Percentiles rank a stretch among this genome's conserved stretches.
phyloP scores from a whole-genome alignment of 1,140 invertebrate genomes.

The Drosophila tropicalis region DNA sequence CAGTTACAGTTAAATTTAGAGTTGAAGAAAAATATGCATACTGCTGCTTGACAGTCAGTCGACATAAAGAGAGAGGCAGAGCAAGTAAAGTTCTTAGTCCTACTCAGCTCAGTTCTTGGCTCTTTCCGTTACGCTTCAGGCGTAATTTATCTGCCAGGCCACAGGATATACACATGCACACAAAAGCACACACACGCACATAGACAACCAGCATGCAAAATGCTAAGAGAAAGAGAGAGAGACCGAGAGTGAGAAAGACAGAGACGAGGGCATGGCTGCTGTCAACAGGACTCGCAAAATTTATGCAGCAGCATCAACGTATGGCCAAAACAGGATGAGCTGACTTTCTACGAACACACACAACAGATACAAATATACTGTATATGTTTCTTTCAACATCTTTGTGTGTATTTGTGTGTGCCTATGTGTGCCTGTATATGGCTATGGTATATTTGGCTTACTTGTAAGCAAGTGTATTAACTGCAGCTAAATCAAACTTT shows the following conservation, averaged over 20 bases:
- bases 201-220: constrained; percentile 4
- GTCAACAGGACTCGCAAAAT: constrained; percentile 39
- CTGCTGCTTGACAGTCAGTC: constrained; percentile 59
- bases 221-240: background rate
- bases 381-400: background rate
- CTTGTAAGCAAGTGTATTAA: constrained; percentile 62
- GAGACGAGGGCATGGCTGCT: constrained; percentile 22
- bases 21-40: constrained; percentile 73
- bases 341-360: background rate
- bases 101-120: constrained; percentile 20
- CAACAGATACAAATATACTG: background rate
- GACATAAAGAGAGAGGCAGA: constrained; percentile 14
- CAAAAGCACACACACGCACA: background rate
- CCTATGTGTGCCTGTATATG: background rate
- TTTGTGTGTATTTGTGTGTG: background rate
- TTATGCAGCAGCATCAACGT: constrained; percentile 27
- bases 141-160: constrained; percentile 71
- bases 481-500: constrained; percentile 80
- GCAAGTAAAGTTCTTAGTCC: constrained; percentile 36
- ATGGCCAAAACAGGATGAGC: background rate
- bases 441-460: background rate
- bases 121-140: constrained; percentile 66
- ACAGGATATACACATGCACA: constrained; percentile 19
- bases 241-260: background rate
- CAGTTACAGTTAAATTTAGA: constrained; percentile 52